Base-by-base conservation (phyloP, 2,888 invertebrate species). In the Notocelia uddmanniana region DNA sequence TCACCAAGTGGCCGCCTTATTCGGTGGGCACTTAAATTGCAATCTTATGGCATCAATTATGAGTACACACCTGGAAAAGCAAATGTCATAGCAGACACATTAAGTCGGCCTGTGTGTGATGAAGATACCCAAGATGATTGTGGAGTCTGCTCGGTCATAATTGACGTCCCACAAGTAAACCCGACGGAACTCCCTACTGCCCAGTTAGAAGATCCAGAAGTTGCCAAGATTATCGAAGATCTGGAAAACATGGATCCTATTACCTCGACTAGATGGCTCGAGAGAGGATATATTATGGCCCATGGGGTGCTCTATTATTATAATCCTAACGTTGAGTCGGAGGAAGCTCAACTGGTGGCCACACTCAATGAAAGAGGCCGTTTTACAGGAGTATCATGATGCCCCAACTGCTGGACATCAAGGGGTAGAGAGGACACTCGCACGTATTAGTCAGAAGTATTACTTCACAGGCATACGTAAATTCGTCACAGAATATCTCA, bases 41-140 rank as follows among this genome's bases (percentile, higher is more conserved):
- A 64, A 52, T 52, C 50, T 13, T 64, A 21, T 52, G 63, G 52
- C 21, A 34, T 64, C 31, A 64, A 13, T 18, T 52, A 52, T 15
- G 52, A 64, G 8, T 64, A 64, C 37, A 64, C 63, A 15, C 63
- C 64, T 15, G 54, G 54, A 92, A 78, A 74, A 26, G 69, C 69
- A 2, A 85, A 89, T 74, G 77, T 77, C n/a, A 73, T 85, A 3
- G 89, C 87, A 1, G 89, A 91, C 74, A 79, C 81, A 3, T 69
- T 89, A 8, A 83, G 82, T 0, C 67, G 86, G 52, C 77, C 79
- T 13, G 75, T 78, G 21, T 62, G 52, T 48, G 50, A 54, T 19
- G 57, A 45, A 9, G 34, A 34, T 9, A 13, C 37, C 19, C 54
- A 41, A 23, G 34, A 41, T 13, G 50, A 34, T 1, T 63, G 55